phyloP scores from a whole-genome alignment of 2,888 invertebrate species.

The Scelioninae gen. 2 region DNA sequence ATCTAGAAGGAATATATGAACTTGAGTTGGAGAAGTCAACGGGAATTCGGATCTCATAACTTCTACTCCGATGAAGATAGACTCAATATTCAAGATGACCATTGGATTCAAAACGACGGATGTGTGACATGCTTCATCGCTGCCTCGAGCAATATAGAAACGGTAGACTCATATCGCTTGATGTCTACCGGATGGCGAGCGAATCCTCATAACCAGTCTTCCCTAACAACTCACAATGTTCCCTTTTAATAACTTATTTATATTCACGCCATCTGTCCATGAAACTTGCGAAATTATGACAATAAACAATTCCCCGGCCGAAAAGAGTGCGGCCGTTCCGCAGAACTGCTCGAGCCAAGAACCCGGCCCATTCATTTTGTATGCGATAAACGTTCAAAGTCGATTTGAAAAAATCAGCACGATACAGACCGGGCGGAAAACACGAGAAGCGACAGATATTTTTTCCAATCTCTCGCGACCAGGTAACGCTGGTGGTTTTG shows the following conservation, averaged over 20 bases:
- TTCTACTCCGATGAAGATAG: slow-evolving; percentile 72
- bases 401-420: slow-evolving; percentile 60
- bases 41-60: slow-evolving; percentile 74
- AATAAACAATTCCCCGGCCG: too few relatives aligned
- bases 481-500: slow-evolving; percentile 68
- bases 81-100: slow-evolving; percentile 76
- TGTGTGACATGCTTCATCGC: slow-evolving; percentile 75
- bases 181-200: slow-evolving; percentile 57
- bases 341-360: slow-evolving; percentile 8
- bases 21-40: slow-evolving; percentile 64
- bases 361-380: slow-evolving; percentile 27
- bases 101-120: slow-evolving; percentile 69
- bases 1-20: slow-evolving; percentile 58
- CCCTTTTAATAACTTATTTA: slow-evolving; percentile 40
- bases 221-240: slow-evolving; percentile 43
- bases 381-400: slow-evolving; percentile 44
- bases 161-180: slow-evolving; percentile 74
- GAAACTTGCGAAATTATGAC: too few relatives aligned
- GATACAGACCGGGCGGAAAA: slow-evolving; percentile 56
- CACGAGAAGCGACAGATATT: slow-evolving; percentile 67
- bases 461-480: slow-evolving; percentile 58
- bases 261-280: slow-evolving; percentile 21
- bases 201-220: slow-evolving; percentile 55
- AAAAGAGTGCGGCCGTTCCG: too few relatives aligned
- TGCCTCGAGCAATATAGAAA: slow-evolving; percentile 74